These are phyloP conservation scores for Odontamblyopus lacepedii DNA, from an alignment of 2,797 vertebrate species.

Conservation along the genomic window DNA sequence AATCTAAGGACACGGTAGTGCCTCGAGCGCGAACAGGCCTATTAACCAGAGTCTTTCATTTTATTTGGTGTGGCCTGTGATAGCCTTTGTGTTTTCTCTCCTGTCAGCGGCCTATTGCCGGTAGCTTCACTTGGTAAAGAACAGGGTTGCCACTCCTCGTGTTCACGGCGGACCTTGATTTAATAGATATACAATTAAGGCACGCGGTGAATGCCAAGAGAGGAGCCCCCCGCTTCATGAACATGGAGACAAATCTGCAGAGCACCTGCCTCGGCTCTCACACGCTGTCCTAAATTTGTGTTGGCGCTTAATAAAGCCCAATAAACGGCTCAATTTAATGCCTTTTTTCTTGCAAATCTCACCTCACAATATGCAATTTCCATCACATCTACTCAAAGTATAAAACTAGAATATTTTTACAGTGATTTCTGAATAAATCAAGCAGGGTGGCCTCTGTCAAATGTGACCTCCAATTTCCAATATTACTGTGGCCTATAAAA, in stretches of 20 bases:
- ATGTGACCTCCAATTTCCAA: neutral
- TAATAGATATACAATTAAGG: constrained; percentile 92
- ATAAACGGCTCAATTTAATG: neutral
- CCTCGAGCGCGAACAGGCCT: constrained; percentile 19
- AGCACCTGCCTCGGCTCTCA: constrained; percentile 4
- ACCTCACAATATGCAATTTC: neutral
- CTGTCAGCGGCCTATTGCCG: constrained; percentile 13
- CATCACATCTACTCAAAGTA: neutral
- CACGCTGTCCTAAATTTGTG: constrained; percentile 1
- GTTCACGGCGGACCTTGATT: constrained; percentile 95
- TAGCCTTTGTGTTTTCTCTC: constrained; percentile 16
- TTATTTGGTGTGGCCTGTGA: constrained; percentile 1
- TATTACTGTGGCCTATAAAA: neutral
- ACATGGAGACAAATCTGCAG: constrained; percentile 30
- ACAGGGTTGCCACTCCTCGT: constrained; percentile 86
- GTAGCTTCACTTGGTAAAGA: constrained; percentile 22
- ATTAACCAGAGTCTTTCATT: constrained; percentile 1
- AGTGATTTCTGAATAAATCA: neutral
- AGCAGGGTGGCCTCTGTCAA: neutral
- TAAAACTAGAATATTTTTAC: neutral
- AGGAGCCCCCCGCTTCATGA: constrained; percentile 41
- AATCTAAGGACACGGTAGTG: neutral
- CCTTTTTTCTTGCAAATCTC: neutral
- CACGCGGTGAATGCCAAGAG: constrained; percentile 99
- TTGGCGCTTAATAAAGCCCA: neutral